Evolutionary conservation across 2,113 vertebrate species (phyloP).

Genomic region (Clinocottus analis): DNA sequence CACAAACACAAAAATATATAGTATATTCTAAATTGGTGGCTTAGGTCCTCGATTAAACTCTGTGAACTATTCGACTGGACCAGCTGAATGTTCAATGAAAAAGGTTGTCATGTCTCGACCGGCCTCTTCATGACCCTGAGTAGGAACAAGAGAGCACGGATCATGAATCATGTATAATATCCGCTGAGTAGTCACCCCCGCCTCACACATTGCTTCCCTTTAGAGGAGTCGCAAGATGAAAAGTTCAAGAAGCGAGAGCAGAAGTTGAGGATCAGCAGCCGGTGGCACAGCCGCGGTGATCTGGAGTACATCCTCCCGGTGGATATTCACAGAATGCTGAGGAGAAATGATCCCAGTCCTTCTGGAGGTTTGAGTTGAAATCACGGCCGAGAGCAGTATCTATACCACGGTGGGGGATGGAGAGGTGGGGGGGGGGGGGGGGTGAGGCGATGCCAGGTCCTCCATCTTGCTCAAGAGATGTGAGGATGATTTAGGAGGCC

Average conservation of each 20-base stretch:
- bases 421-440: slow-evolving; percentile 36
- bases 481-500: slow-evolving; percentile 75
- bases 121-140: slow-evolving; percentile 39
- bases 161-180: slow-evolving; percentile 56
- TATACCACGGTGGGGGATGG: slow-evolving; percentile 4
- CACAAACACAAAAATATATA: too few species aligned
- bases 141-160: slow-evolving; percentile 5
- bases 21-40: neutral
- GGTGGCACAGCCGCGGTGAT: slow-evolving; percentile 47
- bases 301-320: slow-evolving; percentile 45
- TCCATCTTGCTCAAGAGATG: slow-evolving; percentile 74
- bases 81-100: neutral
- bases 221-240: slow-evolving; percentile 36
- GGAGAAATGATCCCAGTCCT: slow-evolving; percentile 65
- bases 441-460: slow-evolving; percentile 49
- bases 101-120: neutral
- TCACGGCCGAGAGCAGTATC: slow-evolving; percentile 40
- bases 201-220: slow-evolving; percentile 34
- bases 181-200: slow-evolving; percentile 34
- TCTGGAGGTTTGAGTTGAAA: slow-evolving; percentile 55
- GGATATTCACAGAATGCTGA: slow-evolving; percentile 74
- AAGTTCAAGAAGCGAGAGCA: slow-evolving; percentile 56
- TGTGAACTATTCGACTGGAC: neutral
- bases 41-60: neutral
- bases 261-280: slow-evolving; percentile 42